Conservation (phyloP, 2,888 invertebrate genomes). For the Limnephilus auricula region DNA sequence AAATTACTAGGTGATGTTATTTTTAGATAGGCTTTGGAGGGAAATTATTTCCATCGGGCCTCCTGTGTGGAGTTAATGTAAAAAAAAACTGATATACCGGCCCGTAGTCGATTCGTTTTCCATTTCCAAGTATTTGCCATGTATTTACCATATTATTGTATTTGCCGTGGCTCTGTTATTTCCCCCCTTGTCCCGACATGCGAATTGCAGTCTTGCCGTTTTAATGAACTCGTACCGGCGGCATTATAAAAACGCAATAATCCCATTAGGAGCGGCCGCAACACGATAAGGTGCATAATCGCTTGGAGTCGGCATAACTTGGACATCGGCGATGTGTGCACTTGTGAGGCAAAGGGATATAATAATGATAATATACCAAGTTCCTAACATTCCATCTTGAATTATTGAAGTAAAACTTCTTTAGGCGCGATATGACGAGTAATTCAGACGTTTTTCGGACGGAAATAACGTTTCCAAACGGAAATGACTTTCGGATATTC, state of each 20-base stretch:
- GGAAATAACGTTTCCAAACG: no score
- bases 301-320: background rate
- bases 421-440: no score
- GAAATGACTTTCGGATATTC: no score
- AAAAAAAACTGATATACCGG: background rate
- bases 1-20: no score
- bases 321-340: background rate
- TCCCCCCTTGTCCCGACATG: background rate
- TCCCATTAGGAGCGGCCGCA: background rate
- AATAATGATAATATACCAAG: background rate
- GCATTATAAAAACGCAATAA: background rate
- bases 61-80: no score
- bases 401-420: no score
- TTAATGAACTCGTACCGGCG: background rate
- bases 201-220: background rate
- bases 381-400: no score
- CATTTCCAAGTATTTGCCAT: background rate
- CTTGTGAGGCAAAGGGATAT: background rate
- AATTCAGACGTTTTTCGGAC: no score
- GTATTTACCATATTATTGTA: background rate
- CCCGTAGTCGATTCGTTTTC: background rate
- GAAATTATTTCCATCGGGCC: no score
- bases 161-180: background rate
- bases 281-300: background rate
- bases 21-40: no score